These are phyloP conservation scores for Corbicula japonica DNA, from an alignment of 2,888 invertebrate species.

Conservation along the genomic window DNA sequence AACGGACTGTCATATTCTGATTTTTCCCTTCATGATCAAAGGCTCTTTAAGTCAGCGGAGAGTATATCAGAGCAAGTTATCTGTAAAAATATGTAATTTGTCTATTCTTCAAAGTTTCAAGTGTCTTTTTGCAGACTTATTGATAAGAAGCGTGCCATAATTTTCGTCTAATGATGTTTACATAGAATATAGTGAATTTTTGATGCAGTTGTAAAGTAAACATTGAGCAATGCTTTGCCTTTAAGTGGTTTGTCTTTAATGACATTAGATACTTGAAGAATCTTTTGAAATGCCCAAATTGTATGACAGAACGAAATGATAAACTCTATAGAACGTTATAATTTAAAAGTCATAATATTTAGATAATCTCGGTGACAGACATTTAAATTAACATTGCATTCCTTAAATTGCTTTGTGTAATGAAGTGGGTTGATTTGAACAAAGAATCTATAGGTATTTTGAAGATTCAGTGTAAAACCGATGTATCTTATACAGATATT, in stretches of 20 bases:
- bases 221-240: neutral
- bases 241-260: neutral
- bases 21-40: conserved; percentile 13
- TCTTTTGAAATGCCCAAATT: too few relatives aligned
- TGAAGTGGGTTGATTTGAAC: too few relatives aligned
- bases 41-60: conserved; percentile 2
- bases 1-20: conserved; percentile 8
- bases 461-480: too few relatives aligned
- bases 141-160: neutral
- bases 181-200: conserved; percentile 18
- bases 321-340: too few relatives aligned
- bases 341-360: too few relatives aligned
- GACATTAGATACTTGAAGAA: too few relatives aligned
- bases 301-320: too few relatives aligned
- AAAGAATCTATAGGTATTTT: too few relatives aligned
- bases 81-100: neutral
- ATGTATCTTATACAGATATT: too few relatives aligned
- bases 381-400: too few relatives aligned
- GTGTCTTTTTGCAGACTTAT: conserved; percentile 1
- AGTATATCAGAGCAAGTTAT: conserved; percentile 10
- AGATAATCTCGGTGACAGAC: too few relatives aligned
- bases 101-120: conserved; percentile 9
- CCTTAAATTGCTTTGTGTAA: too few relatives aligned
- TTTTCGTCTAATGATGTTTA: conserved; percentile 17
- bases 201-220: conserved; percentile 12